Conservation (phyloP, 2,113 vertebrate genomes). For the Genyomyrus donnyi region DNA sequence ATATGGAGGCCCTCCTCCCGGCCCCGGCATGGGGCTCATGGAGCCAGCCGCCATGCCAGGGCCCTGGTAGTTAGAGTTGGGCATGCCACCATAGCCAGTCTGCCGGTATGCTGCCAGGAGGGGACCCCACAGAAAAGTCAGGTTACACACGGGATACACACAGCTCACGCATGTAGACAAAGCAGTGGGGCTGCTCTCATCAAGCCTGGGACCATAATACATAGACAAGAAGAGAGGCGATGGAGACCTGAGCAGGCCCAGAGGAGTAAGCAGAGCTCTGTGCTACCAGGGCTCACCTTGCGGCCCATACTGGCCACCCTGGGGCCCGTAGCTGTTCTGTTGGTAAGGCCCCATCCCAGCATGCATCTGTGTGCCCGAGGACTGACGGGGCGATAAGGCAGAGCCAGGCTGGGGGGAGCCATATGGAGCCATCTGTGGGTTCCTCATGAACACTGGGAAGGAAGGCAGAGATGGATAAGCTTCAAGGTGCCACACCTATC, state of each 20-base stretch:
- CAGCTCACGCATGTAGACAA: neutral
- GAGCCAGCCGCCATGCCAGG: conserved; percentile 71
- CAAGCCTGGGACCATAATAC: neutral
- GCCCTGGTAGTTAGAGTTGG: conserved; percentile 87
- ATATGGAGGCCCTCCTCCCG: conserved; percentile 78
- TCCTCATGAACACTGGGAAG: conserved; percentile 84
- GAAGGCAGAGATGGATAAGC: neutral
- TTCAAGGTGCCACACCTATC: neutral
- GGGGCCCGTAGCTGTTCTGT: conserved; percentile 87
- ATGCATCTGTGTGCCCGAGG: conserved; percentile 89
- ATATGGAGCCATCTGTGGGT: conserved; percentile 90
- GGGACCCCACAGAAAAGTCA: conserved; percentile 4
- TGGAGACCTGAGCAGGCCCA: neutral
- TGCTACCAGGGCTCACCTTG: conserved; percentile 69
- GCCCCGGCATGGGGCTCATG: conserved; percentile 84
- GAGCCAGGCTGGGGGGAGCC: conserved; percentile 91
- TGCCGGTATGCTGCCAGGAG: conserved; percentile 77
- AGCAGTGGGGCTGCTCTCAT: neutral
- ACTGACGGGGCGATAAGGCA: conserved; percentile 94
- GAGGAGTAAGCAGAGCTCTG: neutral
- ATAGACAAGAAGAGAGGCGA: neutral
- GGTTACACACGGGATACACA: neutral
- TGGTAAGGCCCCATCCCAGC: conserved; percentile 88
- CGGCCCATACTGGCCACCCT: conserved; percentile 85
- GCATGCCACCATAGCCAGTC: conserved; percentile 86